phyloP scores from a whole-genome alignment of 2,797 vertebrate genomes.

The Sebastes steindachneri region DNA sequence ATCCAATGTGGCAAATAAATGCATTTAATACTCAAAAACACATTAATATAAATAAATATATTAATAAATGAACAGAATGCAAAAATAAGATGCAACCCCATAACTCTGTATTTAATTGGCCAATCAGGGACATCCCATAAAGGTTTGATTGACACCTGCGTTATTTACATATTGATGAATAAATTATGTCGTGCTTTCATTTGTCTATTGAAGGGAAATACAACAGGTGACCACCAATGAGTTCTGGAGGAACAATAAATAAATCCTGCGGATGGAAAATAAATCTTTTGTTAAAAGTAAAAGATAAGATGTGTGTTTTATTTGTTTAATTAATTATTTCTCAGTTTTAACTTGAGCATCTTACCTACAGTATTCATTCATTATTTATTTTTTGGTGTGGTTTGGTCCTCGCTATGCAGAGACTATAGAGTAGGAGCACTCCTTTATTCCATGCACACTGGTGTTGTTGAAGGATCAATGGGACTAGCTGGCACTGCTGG shows the following conservation, averaged over 20 bases:
- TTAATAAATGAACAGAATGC: not conserved
- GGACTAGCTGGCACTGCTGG: constrained; percentile 46
- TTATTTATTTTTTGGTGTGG: not conserved
- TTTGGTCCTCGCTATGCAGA: not conserved
- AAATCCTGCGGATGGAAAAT: not conserved
- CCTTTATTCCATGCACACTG: constrained; percentile 16
- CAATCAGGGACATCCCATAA: not conserved
- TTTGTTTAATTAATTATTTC: not conserved
- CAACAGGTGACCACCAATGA: not conserved
- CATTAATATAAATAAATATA: not conserved
- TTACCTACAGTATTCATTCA: not conserved
- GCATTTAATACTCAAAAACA: not conserved
- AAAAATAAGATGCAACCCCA: not conserved
- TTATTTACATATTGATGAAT: not conserved
- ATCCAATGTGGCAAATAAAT: not conserved
- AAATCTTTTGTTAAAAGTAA: not conserved
- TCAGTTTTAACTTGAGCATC: not conserved
- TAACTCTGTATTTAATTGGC: not conserved
- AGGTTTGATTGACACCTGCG: not conserved
- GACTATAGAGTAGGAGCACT: not conserved
- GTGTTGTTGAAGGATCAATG: constrained; percentile 43
- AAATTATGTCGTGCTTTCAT: not conserved
- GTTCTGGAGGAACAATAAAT: not conserved
- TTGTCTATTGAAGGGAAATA: not conserved
- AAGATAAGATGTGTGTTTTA: not conserved